Percentiles rank a stretch among this genome's conserved stretches.
Conservation (phyloP, 1,140 invertebrate genomes). For the Lineus longissimus region DNA sequence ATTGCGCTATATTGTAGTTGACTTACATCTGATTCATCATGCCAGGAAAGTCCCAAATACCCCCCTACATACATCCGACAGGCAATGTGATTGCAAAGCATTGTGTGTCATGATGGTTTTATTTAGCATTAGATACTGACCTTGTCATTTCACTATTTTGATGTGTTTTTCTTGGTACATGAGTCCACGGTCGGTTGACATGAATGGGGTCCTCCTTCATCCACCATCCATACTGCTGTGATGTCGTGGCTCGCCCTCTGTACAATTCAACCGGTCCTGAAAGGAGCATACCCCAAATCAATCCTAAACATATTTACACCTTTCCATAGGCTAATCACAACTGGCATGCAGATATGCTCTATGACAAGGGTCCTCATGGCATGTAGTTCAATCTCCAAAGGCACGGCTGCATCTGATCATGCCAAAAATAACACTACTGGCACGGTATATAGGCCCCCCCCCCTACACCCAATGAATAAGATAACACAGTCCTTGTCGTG, state of each 20-base stretch:
- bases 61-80: too few relatives aligned
- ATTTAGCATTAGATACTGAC: too few relatives aligned
- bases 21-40: too few relatives aligned
- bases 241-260: conserved; percentile 33
- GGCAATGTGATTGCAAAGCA: too few relatives aligned
- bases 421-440: neutral
- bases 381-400: neutral
- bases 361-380: neutral
- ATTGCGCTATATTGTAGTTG: too few relatives aligned
- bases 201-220: conserved; percentile 32
- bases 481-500: neutral
- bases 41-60: too few relatives aligned
- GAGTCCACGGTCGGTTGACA: conserved; percentile 39
- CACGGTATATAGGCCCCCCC: neutral
- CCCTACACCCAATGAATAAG: neutral
- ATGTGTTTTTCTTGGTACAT: conserved; percentile 36
- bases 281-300: conserved; percentile 15
- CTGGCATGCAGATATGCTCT: neutral
- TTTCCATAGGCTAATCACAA: neutral
- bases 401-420: neutral
- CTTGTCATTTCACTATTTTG: conserved; percentile 51
- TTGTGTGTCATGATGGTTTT: too few relatives aligned
- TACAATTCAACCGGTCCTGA: conserved; percentile 37
- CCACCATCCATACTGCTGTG: conserved; percentile 36
- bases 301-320: neutral